A percentile compares a stretch with the other conserved stretches of the same genome.
Conservation (phyloP, 2,113 vertebrate genomes). For the Vulpes vulpes region DNA sequence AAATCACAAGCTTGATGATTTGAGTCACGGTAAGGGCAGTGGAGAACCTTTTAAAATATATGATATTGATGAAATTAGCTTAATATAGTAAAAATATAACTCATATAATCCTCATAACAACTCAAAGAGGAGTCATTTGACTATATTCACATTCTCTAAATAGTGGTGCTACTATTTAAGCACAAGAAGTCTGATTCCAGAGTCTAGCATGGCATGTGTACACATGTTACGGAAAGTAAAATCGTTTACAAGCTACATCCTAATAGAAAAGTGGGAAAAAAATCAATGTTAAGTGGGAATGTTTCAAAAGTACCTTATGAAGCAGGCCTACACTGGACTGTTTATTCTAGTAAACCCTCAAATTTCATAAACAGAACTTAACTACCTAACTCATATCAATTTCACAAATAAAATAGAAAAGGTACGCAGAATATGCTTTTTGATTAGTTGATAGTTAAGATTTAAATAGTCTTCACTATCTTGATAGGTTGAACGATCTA, state of each 20-base stretch:
- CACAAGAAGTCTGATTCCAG: background rate
- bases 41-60: background rate
- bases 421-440: background rate
- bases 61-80: background rate
- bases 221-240: background rate
- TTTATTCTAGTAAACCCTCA: background rate
- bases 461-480: background rate
- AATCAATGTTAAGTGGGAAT: background rate
- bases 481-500: background rate
- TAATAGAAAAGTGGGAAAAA: background rate
- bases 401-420: conserved; percentile 3
- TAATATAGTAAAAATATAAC: background rate
- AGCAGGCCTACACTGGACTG: background rate
- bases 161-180: background rate
- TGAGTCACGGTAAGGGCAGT: background rate
- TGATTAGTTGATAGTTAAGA: background rate
- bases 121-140: background rate
- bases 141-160: background rate
- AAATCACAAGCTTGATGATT: background rate
- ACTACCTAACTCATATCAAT: background rate
- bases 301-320: background rate
- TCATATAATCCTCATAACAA: background rate
- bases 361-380: background rate
- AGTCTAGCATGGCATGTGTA: background rate
- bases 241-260: background rate